A percentile compares a stretch with the other conserved stretches of the same genome.
These are phyloP conservation scores for Anolis carolinensis DNA, from an alignment of 2,113 vertebrate genomes.

Conservation along the genomic window DNA sequence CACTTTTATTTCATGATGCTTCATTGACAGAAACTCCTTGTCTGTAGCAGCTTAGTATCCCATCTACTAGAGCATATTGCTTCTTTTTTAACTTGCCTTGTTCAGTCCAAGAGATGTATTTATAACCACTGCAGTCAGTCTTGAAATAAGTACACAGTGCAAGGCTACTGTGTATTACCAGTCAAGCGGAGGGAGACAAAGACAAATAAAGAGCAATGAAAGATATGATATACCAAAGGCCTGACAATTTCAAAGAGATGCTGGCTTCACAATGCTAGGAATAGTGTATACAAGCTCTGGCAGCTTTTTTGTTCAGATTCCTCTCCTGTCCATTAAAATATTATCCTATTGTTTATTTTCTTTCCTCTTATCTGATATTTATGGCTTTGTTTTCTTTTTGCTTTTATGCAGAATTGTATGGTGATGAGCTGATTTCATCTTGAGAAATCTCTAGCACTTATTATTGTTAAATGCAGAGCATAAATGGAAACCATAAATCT, in stretches of 20 bases:
- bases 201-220: slow-evolving; percentile 66
- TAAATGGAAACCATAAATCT: slow-evolving; percentile 75
- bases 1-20: slow-evolving; percentile 59
- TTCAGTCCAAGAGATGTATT: slow-evolving; percentile 59
- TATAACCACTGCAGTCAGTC: slow-evolving; percentile 65
- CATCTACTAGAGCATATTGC: slow-evolving; percentile 57
- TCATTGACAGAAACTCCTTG: slow-evolving; percentile 62
- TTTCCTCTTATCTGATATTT: slow-evolving; percentile 39
- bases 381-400: slow-evolving; percentile 56
- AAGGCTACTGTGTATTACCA: slow-evolving; percentile 66
- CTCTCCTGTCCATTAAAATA: slow-evolving; percentile 60
- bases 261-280: slow-evolving; percentile 50
- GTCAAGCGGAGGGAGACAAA: slow-evolving; percentile 67
- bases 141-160: slow-evolving; percentile 59
- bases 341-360: slow-evolving; percentile 64
- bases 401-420: slow-evolving; percentile 66
- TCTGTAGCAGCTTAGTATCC: slow-evolving; percentile 65
- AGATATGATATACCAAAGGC: slow-evolving; percentile 47
- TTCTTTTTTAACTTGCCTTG: slow-evolving; percentile 60
- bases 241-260: slow-evolving; percentile 51
- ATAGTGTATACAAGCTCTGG: slow-evolving; percentile 48
- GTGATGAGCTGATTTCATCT: slow-evolving; percentile 63
- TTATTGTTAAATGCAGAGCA: slow-evolving; percentile 72
- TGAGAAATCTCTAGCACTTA: slow-evolving; percentile 70
- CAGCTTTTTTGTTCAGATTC: slow-evolving; percentile 55